Base-by-base conservation (phyloP, 2,113 vertebrate species). In the Mormyrus lacerda region DNA sequence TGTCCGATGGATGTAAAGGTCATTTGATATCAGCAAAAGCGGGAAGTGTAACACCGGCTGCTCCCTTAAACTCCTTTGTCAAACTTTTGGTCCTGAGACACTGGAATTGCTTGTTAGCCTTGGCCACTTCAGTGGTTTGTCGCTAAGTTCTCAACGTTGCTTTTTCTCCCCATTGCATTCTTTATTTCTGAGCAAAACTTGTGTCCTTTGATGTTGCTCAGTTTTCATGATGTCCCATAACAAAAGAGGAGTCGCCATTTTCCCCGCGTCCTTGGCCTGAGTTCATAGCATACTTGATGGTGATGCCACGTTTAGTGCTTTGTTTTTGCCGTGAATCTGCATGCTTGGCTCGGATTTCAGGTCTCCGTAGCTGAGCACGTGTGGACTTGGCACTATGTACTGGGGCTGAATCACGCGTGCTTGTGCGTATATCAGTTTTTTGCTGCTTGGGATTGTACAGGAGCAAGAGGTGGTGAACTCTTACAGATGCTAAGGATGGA, bases 1-100 rank as follows among this genome's bases (percentile, higher is more conserved):
- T 88, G 35, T 87, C 45, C 89, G 91, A 87, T 89, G 73, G 51
- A 55, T 89, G 85, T 90, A 31, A 89, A 90, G 88, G 83, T 89
- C 85, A 0, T 91, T 94, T 88, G 73, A 92, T 91, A 91, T 91
- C 91, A 73, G 92, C 94, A 94, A 94, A 89, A 90, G 31, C 39
- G 13, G 90, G 87, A 91, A 93, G 85, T 79, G 89, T 53, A 90
- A 19, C 69, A 7, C 4, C 15, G 4, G 35, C 6, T 19, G 73
- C 73, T 76, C 15, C 73, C 17, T 42, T 17, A 42, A 6, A 39
- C 17, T 31, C 3, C 27, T 11, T 31, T 0, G 27, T 69, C 61
- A 31, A 76, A 76, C 73, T 1, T 1, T 76, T 76, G 4, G 31
- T 76, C 73, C 73, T 5, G 73, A 17, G 73, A 39, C 27, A 76